Percentiles rank a stretch among this genome's conserved stretches.
Conservation (phyloP, 2,888 invertebrate species). For the Campoletis raptor region DNA sequence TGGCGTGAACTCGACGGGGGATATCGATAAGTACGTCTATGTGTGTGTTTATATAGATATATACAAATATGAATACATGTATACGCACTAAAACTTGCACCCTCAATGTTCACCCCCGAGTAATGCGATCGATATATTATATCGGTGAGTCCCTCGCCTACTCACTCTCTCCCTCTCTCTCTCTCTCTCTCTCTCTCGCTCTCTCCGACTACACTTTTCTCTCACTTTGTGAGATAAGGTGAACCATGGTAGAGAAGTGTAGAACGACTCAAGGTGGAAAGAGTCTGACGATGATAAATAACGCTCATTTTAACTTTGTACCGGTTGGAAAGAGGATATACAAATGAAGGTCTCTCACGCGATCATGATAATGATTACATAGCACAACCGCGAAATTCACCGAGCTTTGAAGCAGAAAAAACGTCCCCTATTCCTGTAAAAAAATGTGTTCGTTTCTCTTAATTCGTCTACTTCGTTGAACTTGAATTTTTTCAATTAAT, state of each 20-base stretch:
- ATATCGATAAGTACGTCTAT: constrained; percentile 40
- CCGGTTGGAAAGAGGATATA: constrained; percentile 62
- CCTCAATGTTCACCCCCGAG: constrained; percentile 50
- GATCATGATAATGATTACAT: constrained; percentile 69
- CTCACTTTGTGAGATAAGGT: constrained; percentile 14
- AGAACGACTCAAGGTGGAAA: constrained; percentile 69
- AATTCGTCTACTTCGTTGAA: background rate
- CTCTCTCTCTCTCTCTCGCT: constrained; percentile 55
- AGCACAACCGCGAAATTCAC: constrained; percentile 42
- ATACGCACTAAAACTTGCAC: constrained; percentile 64
- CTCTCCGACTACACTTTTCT: background rate
- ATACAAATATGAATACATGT: constrained; percentile 5
- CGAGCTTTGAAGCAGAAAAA: constrained; percentile 3
- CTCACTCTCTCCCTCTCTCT: constrained; percentile 61
- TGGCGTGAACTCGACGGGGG: constrained; percentile 44
- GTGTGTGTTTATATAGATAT: constrained; percentile 24
- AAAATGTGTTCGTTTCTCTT: background rate
- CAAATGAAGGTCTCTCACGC: constrained; percentile 71
- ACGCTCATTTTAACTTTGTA: constrained; percentile 72
- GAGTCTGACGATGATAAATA: constrained; percentile 79
- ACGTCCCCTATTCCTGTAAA: background rate
- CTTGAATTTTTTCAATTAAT: background rate
- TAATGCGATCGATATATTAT: constrained; percentile 78
- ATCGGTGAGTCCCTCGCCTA: constrained; percentile 69
- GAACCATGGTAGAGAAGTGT: constrained; percentile 65